These are phyloP conservation scores for Cryptus armator DNA, from an alignment of 2,888 invertebrate genomes.

Conservation along the genomic window DNA sequence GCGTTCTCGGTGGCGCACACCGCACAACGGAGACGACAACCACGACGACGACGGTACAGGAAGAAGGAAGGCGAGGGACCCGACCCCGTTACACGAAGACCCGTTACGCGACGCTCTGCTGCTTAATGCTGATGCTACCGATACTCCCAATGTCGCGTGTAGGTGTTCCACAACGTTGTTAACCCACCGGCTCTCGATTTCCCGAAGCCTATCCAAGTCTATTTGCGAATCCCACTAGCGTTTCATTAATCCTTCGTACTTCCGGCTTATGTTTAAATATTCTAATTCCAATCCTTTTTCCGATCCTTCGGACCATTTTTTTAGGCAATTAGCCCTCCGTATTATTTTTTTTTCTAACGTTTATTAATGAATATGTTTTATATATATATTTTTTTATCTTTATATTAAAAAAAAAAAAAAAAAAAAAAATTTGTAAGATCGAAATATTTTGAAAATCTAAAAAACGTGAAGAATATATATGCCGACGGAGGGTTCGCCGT, in stretches of 20 bases:
- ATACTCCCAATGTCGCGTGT: constrained; percentile 15
- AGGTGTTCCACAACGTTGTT: background rate
- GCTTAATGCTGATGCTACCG: constrained; percentile 18
- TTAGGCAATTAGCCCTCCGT: too few species aligned
- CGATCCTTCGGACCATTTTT: too few species aligned
- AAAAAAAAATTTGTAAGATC: too few species aligned
- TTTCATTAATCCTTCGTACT: background rate
- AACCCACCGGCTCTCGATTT: background rate
- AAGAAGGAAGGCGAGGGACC: constrained; percentile 75
- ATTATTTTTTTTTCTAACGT: too few species aligned
- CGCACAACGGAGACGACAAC: constrained; percentile 6
- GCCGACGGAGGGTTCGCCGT: too few species aligned
- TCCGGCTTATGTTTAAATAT: background rate
- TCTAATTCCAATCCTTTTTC: background rate
- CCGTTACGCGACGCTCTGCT: constrained; percentile 77
- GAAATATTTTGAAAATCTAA: too few species aligned
- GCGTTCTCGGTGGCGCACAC: constrained; percentile 54
- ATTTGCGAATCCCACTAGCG: background rate
- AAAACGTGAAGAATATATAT: too few species aligned
- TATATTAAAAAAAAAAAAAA: too few species aligned
- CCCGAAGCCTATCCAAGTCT: background rate
- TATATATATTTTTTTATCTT: too few species aligned
- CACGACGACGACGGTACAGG: constrained; percentile 66
- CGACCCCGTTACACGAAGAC: constrained; percentile 82
- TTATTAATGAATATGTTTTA: too few species aligned